A percentile compares a stretch with the other conserved stretches of the same genome.
Evolutionary conservation across 2,797 vertebrate species (phyloP).

Genomic region (Halcyon badia): DNA sequence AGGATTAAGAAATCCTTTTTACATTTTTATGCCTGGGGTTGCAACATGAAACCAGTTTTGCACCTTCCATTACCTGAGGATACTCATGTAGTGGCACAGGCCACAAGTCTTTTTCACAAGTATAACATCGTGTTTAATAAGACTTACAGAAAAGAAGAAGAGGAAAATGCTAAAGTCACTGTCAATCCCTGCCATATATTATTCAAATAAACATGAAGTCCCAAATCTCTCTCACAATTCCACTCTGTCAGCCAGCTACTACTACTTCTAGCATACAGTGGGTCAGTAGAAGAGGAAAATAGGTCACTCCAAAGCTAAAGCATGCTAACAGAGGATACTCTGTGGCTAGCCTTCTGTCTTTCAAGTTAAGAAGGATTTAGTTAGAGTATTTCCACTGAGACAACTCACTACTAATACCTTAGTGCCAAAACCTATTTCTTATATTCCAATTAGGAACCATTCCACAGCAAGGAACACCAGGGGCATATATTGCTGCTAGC

Average conservation of each 20-base stretch:
- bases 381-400: background rate
- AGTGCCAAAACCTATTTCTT: background rate
- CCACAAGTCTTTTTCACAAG: background rate
- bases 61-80: rapidly evolving
- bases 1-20: background rate
- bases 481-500: background rate
- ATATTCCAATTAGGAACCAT: background rate
- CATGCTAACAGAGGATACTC: background rate
- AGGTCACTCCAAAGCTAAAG: background rate
- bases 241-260: background rate
- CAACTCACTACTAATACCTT: background rate
- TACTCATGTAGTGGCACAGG: rapidly evolving
- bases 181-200: background rate
- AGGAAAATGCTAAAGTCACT: background rate
- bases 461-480: background rate
- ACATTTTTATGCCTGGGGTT: background rate
- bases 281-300: background rate
- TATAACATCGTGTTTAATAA: background rate
- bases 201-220: background rate
- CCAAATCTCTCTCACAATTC: background rate
- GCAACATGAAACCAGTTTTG: background rate
- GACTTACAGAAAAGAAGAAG: background rate
- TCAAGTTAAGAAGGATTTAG: background rate
- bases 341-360: background rate
- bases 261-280: background rate